These are phyloP conservation scores for Muraenolepis orangiensis DNA, from an alignment of 2,797 vertebrate genomes.

Conservation along the genomic window DNA sequence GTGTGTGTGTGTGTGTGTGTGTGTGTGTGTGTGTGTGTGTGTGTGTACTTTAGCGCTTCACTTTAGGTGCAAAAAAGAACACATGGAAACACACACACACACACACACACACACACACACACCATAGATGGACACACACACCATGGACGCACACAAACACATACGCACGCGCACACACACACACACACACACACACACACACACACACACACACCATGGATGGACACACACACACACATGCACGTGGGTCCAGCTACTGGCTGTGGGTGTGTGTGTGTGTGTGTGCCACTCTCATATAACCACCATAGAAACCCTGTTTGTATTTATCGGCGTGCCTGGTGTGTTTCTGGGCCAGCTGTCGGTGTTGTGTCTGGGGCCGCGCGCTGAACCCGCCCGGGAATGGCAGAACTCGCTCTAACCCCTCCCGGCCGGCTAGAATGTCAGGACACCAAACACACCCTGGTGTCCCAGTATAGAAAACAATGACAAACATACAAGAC, in stretches of 20 bases:
- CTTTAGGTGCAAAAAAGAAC: no score
- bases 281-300: slow-evolving; percentile 49
- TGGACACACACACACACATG: no score
- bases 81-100: neutral
- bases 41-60: neutral
- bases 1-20: slow-evolving; percentile 14
- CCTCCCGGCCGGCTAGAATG: slow-evolving; percentile 61
- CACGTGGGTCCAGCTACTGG: no score
- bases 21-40: slow-evolving; percentile 19
- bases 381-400: slow-evolving; percentile 59
- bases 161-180: no score
- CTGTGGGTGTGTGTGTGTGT: no score
- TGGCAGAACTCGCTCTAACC: slow-evolving; percentile 46
- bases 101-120: neutral
- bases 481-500: slow-evolving; percentile 63
- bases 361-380: slow-evolving; percentile 94
- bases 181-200: neutral
- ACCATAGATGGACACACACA: neutral
- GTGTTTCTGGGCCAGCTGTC: slow-evolving; percentile 77
- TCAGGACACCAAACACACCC: slow-evolving; percentile 67
- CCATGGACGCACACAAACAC: neutral
- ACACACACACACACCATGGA: slow-evolving; percentile 11
- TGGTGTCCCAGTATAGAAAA: slow-evolving; percentile 65
- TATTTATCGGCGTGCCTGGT: slow-evolving; percentile 78
- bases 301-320: slow-evolving; percentile 85